phyloP scores from a whole-genome alignment of 2,797 vertebrate genomes.

The Spatula versicolor region DNA sequence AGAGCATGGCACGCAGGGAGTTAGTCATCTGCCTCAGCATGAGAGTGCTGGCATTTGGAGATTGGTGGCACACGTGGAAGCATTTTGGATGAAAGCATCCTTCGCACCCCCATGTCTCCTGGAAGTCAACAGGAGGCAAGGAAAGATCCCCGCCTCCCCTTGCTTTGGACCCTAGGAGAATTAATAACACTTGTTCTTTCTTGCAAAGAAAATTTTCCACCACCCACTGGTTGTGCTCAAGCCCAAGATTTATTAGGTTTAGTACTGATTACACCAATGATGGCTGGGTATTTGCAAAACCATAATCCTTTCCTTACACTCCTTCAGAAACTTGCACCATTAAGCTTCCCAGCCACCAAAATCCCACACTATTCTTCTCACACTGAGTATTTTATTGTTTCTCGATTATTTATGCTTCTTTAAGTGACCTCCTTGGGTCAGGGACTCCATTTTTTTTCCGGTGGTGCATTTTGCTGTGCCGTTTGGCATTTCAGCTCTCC shows the following conservation, averaged over 20 bases:
- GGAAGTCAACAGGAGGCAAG: not conserved
- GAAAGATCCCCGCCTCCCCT: not conserved
- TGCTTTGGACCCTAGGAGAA: not conserved
- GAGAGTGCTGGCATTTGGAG: not conserved
- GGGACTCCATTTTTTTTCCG: not conserved
- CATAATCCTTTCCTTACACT: not conserved
- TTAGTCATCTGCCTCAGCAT: not conserved
- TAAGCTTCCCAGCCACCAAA: not conserved
- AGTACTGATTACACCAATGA: not conserved
- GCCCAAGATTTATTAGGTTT: not conserved
- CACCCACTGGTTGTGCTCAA: not conserved
- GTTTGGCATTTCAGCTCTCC: not conserved
- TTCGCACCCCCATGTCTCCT: not conserved
- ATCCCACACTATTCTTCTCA: not conserved
- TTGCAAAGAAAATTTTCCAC: not conserved
- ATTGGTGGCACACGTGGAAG: not conserved
- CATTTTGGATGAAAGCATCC: not conserved
- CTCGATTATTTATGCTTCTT: not conserved
- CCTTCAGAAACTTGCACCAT: not conserved
- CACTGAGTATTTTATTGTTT: not conserved
- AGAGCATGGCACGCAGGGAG: not conserved
- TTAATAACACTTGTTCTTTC: not conserved
- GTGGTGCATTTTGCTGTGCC: not conserved
- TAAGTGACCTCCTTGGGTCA: conserved; percentile 20
- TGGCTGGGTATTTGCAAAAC: not conserved